Evolutionary conservation across 2,797 vertebrate genomes (phyloP), one percentile per base, ranked within the genome.

Genomic region (Sebastes nivosus): DNA sequence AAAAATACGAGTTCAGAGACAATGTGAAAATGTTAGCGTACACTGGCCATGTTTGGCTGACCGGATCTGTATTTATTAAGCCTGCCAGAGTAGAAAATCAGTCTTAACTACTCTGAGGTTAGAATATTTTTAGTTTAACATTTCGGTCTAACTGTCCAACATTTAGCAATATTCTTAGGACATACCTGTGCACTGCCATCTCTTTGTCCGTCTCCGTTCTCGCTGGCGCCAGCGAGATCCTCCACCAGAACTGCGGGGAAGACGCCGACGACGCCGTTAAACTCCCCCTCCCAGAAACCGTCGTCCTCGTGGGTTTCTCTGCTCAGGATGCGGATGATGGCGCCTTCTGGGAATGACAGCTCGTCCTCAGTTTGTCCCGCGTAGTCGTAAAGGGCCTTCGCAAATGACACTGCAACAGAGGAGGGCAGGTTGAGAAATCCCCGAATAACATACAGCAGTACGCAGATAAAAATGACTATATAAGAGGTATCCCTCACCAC

Each of bases 201-300:
- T 92, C 92, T 94, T 0, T 89, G 95, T 13, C 90, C 68, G 2
- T 97, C 97, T 55, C 96, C 96, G 0, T 96, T 97, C 83, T 97
- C 96, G 0, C 96, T 90, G 20, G 93, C 81, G 0, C 38, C 12
- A 0, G 94, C 86, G 6, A 99, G 96, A 74, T 99, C 98, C 80
- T 99, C 98, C 8, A 99, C 98, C 58, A 99, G 82, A 2, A 99
- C 97, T 0, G 98, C 98, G 0, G 98, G 98, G 91, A 99, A 99
- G 72, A 99, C 97, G 0, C 98, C 98, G 0, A 98, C 74, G 0
- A 91, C 88, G 0, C 98, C 97, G 1, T 94, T 98, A 64, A 99
- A 97, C 83, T 99, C 98, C 2, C 98, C 98, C 91, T 99, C 97
- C 98, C 98, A 99, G 92, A 99, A 99, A 0, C 98, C 98, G n/a